Evolutionary conservation across 1,140 invertebrate genomes (phyloP).

Genomic region (Sinella curviseta): DNA sequence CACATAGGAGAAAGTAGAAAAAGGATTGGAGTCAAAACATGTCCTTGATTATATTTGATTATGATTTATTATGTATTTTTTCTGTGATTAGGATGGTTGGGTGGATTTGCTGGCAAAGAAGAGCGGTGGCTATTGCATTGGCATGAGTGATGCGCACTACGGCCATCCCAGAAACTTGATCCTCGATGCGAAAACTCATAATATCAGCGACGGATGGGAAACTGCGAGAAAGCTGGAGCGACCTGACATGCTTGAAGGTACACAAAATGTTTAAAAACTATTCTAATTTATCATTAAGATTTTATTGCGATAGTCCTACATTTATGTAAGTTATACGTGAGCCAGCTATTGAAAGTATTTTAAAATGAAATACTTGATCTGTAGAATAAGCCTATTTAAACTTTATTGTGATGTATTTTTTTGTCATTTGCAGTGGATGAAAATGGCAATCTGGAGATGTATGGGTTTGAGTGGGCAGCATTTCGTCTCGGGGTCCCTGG

Average conservation of each 20-base stretch:
- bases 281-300: neutral
- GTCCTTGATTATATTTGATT: neutral
- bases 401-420: too few relatives aligned
- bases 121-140: slow-evolving; percentile 61
- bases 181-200: slow-evolving; percentile 57
- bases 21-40: too few relatives aligned
- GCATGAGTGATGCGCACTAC: slow-evolving; percentile 66
- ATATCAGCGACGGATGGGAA: slow-evolving; percentile 70
- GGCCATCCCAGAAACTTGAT: slow-evolving; percentile 68
- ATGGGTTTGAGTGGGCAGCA: slow-evolving; percentile 66
- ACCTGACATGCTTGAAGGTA: slow-evolving; percentile 61
- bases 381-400: too few relatives aligned
- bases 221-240: slow-evolving; percentile 65
- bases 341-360: too few relatives aligned
- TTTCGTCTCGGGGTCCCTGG: slow-evolving; percentile 64
- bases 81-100: slow-evolving; percentile 48
- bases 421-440: slow-evolving; percentile 53
- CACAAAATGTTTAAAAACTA: neutral
- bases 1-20: too few relatives aligned
- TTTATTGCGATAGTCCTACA: neutral
- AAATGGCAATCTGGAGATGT: slow-evolving; percentile 62
- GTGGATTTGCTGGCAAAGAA: slow-evolving; percentile 62
- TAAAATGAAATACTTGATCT: too few relatives aligned
- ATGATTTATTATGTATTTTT: neutral
- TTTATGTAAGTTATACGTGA: too few relatives aligned